Conservation (phyloP, 2,888 invertebrate species). For the Plagodis pulveraria region DNA sequence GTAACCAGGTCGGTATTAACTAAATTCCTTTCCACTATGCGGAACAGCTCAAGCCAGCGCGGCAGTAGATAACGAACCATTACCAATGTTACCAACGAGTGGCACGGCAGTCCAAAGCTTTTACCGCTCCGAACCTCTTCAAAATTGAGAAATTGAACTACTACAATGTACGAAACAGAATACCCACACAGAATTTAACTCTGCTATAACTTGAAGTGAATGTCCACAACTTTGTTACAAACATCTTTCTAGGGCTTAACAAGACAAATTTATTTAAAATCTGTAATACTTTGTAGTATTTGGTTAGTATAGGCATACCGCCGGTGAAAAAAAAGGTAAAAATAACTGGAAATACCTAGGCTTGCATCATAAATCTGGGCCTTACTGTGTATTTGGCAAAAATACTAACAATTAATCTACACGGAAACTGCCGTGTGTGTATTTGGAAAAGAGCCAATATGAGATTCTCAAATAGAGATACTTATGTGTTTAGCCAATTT, state of each 20-base stretch:
- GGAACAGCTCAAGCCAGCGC: too few species aligned
- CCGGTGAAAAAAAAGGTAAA: too few species aligned
- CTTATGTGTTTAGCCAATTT: not conserved
- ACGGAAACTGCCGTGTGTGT: constrained; percentile 57
- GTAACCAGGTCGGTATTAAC: too few species aligned
- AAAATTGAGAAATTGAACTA: too few species aligned
- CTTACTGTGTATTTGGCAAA: constrained; percentile 71
- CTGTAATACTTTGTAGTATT: too few species aligned
- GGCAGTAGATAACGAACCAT: too few species aligned
- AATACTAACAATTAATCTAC: constrained; percentile 75
- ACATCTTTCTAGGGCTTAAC: not conserved
- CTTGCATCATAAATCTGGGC: constrained; percentile 56
- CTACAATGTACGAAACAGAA: not conserved
- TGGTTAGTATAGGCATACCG: too few species aligned
- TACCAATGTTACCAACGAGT: too few species aligned
- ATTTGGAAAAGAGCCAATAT: constrained; percentile 64
- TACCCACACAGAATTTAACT: not conserved
- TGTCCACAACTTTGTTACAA: not conserved
- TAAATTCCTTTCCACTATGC: too few species aligned
- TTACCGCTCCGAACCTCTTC: too few species aligned
- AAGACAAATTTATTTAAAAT: constrained; percentile 47
- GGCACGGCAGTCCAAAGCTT: too few species aligned
- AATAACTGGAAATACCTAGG: too few species aligned
- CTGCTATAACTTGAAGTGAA: not conserved
- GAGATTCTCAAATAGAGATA: constrained; percentile 24